Conservation (phyloP, 2,888 invertebrate genomes). For the Leptarthrus brevirostris region DNA sequence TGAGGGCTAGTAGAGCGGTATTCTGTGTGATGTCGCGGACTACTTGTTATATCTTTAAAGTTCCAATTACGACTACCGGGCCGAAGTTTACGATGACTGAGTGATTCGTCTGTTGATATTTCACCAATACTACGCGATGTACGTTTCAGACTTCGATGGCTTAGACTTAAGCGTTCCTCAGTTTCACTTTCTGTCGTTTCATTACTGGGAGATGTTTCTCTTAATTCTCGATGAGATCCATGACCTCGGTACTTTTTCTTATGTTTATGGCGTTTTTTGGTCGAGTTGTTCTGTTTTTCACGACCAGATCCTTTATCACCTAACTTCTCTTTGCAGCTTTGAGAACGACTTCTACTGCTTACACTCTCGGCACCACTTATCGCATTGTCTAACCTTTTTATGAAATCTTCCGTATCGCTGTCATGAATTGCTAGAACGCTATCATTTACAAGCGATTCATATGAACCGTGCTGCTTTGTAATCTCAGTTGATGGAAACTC, state of each 20-base stretch:
- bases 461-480: neutral
- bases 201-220: too few relatives aligned
- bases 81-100: too few relatives aligned
- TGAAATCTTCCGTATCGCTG: constrained; percentile 3
- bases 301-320: neutral
- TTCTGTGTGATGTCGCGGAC: too few relatives aligned
- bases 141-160: too few relatives aligned
- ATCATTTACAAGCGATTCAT: neutral
- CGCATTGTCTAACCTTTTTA: neutral
- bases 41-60: too few relatives aligned
- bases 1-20: too few relatives aligned
- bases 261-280: neutral
- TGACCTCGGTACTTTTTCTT: neutral
- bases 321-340: neutral
- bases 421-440: neutral
- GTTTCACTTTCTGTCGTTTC: too few relatives aligned
- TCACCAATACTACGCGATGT: too few relatives aligned
- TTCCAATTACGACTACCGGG: too few relatives aligned
- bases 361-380: neutral
- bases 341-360: neutral
- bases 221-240: neutral
- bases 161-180: too few relatives aligned
- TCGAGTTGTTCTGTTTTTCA: neutral
- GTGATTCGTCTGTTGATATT: too few relatives aligned
- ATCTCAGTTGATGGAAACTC: too few relatives aligned